Percentiles rank a stretch among this genome's conserved stretches.
phyloP scores from a whole-genome alignment of 2,113 vertebrate genomes.

The Ciconia stormi region DNA sequence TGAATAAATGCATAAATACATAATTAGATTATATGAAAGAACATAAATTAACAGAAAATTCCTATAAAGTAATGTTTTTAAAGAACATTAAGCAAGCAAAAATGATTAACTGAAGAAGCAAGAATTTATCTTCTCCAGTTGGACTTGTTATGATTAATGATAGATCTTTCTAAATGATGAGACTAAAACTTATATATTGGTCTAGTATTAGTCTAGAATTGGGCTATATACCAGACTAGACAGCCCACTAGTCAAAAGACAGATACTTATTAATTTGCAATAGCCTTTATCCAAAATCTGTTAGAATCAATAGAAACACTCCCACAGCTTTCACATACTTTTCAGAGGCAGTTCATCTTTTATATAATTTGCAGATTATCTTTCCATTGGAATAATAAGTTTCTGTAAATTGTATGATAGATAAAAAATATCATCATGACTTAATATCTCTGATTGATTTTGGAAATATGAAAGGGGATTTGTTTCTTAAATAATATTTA shows the following conservation, averaged over 20 bases:
- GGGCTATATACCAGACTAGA: background rate
- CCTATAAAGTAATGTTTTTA: background rate
- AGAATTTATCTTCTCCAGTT: background rate
- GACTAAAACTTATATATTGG: background rate
- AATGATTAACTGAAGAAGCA: background rate
- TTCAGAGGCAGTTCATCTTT: background rate
- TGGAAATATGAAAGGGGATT: background rate
- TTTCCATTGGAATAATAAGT: background rate
- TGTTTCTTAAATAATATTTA: background rate
- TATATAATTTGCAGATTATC: background rate
- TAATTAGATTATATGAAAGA: background rate
- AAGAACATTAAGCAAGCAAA: background rate
- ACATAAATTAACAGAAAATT: background rate
- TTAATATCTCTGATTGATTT: background rate
- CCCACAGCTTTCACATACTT: background rate
- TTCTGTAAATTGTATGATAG: background rate
- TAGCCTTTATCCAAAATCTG: background rate
- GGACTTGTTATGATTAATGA: background rate
- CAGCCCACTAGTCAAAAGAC: background rate
- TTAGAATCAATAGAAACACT: background rate
- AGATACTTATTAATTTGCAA: background rate
- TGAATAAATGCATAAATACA: background rate
- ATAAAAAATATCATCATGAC: background rate
- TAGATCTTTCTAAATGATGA: background rate
- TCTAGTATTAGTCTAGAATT: background rate